Evolutionary conservation across 1,140 invertebrate species (phyloP), one percentile per base, ranked within the genome.

Genomic region (Magallana angulata): DNA sequence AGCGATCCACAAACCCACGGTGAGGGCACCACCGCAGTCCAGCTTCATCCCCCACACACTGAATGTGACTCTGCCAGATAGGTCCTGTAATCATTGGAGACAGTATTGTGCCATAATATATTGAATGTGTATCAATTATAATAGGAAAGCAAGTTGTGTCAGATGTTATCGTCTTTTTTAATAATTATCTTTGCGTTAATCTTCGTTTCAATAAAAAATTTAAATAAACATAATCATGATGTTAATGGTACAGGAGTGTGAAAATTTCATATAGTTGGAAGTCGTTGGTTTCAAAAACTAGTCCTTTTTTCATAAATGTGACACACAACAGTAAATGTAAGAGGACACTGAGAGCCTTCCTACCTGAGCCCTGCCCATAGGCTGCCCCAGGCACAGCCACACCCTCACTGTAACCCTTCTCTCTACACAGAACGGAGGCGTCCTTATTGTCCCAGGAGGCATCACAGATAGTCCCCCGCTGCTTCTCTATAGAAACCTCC

Each of bases 401-500:
- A 3, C 93, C 93, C 62, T 92, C 93, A 60, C 87, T 90, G 88
- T 87, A 94, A 7, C 87, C 87, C 58, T 91, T 86, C 16, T 91
- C 87, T 58, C 92, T 90, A 87, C 93, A 94, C 7, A 93, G 87
- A 7, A 94, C 93, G 11, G 81, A 58, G 7, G 93, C 92, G 81
- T 93, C 93, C 16, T 76, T 86, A 57, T 90, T 84, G 36, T 92
- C 90, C 92, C 92, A 94, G 24, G 86, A 89, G 30, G 91, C 83
- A 88, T 92, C 90, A 89, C 93, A 94, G 0, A 95, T 87, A 3
- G 93, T 94, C 1, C 94, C 94, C 92, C 93, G 94, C 18, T 84
- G 64, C 18, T 90, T 89, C 81, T 91, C 90, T 9, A 94, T 95
- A 94, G 96, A 96, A 1, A 98, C 96, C 95, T 97, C 97, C 12